A percentile compares a stretch with the other conserved stretches of the same genome.
Conservation (phyloP, 1,140 invertebrate species). For the Sminthurinus signatus region DNA sequence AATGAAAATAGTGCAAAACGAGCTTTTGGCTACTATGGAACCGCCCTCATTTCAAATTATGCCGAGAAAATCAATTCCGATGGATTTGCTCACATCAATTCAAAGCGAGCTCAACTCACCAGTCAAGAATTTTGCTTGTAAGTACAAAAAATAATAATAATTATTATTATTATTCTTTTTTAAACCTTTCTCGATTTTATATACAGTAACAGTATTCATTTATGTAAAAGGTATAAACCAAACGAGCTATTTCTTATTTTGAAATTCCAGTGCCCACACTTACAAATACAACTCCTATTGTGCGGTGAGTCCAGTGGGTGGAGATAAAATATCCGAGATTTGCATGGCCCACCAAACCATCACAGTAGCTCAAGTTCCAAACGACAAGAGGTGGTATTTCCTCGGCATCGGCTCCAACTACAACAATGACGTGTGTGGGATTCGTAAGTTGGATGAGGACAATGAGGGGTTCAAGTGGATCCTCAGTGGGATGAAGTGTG, state of each 20-base stretch:
- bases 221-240: not conserved
- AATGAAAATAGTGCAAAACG: too few species aligned
- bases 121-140: conserved; percentile 4
- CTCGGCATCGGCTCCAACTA: not conserved
- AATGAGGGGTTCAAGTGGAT: not conserved
- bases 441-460: not conserved
- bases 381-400: not conserved
- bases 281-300: not conserved
- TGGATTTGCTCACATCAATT: not conserved
- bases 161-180: not conserved
- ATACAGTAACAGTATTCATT: not conserved
- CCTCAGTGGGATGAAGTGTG: not conserved
- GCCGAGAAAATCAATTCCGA: not conserved
- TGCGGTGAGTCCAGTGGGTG: not conserved
- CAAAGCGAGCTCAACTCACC: not conserved
- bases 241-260: not conserved
- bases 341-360: not conserved
- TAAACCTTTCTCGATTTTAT: not conserved
- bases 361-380: not conserved
- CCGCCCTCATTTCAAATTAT: not conserved
- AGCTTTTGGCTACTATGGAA: not conserved
- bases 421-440: not conserved
- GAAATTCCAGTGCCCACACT: not conserved
- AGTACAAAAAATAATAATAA: not conserved
- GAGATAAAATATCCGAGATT: not conserved